A percentile compares a stretch with the other conserved stretches of the same genome.
These are phyloP conservation scores for Galbula dea DNA, from an alignment of 2,113 vertebrate genomes.

Conservation along the genomic window DNA sequence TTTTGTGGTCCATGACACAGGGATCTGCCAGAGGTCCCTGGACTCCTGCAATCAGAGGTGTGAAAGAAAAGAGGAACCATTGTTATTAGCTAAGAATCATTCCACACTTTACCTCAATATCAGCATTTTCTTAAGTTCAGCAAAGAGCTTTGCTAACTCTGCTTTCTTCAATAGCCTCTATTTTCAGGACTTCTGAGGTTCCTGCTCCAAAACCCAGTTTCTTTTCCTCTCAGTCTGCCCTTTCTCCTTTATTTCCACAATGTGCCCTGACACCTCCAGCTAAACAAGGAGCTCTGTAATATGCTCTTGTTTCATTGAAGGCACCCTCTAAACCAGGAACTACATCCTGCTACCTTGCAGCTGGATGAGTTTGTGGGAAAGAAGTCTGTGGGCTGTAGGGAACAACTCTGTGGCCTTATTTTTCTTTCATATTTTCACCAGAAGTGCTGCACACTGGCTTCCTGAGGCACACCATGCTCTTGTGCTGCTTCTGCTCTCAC, in stretches of 20 bases:
- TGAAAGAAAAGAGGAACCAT: neutral
- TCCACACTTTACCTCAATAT: neutral
- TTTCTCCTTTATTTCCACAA: neutral
- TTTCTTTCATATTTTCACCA: neutral
- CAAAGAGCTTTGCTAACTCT: neutral
- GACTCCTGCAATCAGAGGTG: neutral
- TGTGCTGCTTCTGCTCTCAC: neutral
- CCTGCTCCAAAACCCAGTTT: neutral
- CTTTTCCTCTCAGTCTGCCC: neutral
- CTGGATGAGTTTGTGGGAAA: neutral
- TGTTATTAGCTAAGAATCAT: neutral
- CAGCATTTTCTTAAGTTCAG: neutral
- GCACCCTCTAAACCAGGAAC: neutral
- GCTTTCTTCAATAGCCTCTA: neutral
- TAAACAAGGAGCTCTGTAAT: neutral
- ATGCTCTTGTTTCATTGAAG: neutral
- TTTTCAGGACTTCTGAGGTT: neutral
- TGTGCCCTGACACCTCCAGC: neutral
- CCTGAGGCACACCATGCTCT: neutral
- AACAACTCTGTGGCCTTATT: neutral
- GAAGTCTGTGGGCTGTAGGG: neutral
- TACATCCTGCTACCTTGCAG: neutral
- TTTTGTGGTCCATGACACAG: neutral
- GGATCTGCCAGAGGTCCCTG: neutral
- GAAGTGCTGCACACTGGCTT: neutral